These are phyloP conservation scores for Drosophila anomalata DNA, from an alignment of 2,888 invertebrate genomes.

Conservation along the genomic window DNA sequence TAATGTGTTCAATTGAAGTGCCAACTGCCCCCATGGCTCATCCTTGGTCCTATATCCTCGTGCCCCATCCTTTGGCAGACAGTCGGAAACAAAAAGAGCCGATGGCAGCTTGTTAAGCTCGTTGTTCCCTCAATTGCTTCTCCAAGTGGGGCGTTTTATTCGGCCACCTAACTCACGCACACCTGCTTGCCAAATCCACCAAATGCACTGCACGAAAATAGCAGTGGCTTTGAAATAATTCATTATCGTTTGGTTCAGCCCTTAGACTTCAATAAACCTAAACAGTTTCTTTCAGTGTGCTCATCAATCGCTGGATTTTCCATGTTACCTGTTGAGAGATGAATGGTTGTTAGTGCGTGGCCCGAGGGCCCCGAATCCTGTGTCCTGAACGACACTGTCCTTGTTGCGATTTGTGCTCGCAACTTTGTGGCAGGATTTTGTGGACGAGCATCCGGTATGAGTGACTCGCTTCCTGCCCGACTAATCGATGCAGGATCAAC, in stretches of 20 bases:
- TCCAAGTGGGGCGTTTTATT: constrained; percentile 60
- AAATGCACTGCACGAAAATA: background rate
- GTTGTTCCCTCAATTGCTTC: constrained; percentile 74
- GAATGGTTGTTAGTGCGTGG: constrained; percentile 17
- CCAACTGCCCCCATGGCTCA: constrained; percentile 17
- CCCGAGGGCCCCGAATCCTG: constrained; percentile 16
- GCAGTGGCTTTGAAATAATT: background rate
- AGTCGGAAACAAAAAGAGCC: constrained; percentile 38
- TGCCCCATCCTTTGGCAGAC: background rate
- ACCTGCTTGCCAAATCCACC: background rate
- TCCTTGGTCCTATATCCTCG: background rate
- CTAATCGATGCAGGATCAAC: constrained; percentile 52
- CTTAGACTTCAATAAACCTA: background rate
- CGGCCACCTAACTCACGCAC: constrained; percentile 8
- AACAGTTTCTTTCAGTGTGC: background rate
- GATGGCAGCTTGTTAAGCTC: constrained; percentile 70
- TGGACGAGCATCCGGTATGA: constrained; percentile 34
- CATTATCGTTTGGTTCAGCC: background rate
- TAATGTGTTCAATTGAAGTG: constrained; percentile 53
- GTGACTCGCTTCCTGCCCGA: constrained; percentile 36
- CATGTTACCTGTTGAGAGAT: constrained; percentile 61
- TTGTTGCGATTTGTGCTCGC: constrained; percentile 42
- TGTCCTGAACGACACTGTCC: constrained; percentile 7
- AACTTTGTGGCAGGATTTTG: constrained; percentile 38
- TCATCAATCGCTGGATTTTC: constrained; percentile 37